phyloP scores from a whole-genome alignment of 2,797 vertebrate species.

The Xenops minutus region DNA sequence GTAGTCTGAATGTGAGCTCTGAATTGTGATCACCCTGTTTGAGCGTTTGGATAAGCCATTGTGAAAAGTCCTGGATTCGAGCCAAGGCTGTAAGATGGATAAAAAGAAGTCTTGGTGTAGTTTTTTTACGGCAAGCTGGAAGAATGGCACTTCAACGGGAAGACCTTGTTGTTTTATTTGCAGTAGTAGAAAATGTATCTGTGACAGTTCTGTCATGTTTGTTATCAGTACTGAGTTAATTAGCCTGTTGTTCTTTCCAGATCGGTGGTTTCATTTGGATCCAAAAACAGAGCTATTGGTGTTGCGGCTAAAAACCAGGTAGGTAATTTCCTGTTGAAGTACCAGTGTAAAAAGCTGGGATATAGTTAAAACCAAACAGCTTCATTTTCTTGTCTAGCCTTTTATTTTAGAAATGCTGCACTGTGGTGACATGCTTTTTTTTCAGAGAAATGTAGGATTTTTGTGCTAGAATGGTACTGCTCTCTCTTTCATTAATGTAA shows the following conservation, averaged over 20 bases:
- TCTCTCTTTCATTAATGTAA: not conserved
- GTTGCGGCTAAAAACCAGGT: slow-evolving; percentile 86
- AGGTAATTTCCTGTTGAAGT: not conserved
- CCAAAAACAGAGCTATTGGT: slow-evolving; percentile 84
- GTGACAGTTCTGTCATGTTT: fast-evolving
- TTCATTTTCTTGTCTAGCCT: not conserved
- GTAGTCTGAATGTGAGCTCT: not conserved
- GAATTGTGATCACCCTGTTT: not conserved
- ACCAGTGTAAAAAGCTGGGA: not conserved
- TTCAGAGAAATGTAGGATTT: not conserved
- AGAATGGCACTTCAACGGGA: not conserved
- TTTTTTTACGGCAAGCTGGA: not conserved
- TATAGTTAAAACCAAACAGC: not conserved
- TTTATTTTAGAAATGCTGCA: not conserved
- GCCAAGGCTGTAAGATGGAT: not conserved
- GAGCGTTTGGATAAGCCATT: not conserved
- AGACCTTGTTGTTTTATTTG: not conserved
- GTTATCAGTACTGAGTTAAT: not conserved
- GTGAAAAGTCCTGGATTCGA: not conserved
- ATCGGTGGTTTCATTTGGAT: slow-evolving; percentile 83
- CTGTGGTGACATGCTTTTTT: not conserved
- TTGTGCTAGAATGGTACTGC: not conserved
- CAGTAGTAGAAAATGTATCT: fast-evolving
- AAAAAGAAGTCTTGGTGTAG: too few relatives aligned
- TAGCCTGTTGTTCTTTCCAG: slow-evolving; percentile 60